Evolutionary conservation across 2,888 invertebrate species (phyloP), one percentile per base, ranked within the genome.

Genomic region (Lathronympha strigana): DNA sequence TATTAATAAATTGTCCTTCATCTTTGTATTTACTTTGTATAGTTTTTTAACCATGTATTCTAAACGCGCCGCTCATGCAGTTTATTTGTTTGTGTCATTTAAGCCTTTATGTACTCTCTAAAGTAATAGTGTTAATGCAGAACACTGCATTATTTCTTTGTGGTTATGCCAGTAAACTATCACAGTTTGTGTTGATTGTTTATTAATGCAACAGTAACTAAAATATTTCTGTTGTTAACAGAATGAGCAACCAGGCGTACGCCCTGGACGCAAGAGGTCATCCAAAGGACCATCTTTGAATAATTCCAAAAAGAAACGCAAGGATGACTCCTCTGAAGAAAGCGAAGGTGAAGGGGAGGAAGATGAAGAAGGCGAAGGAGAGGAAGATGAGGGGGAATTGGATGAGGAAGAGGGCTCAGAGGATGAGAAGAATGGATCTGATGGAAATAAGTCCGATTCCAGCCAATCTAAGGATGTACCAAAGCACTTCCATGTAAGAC

Each of bases 401-500:
- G 92, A 92, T 66, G 92, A 92, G 40, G 92, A 91, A 66, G 92
- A 90, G 68, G 92, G 90, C n/a, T 90, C 90, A 1, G 92, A 92
- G 68, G 92, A 92, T 72, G 92, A 92, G 70, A 92, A 92, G 74
- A 92, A 92, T 80, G 92, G 91, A 49, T 92, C 92, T 36, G 92
- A 92, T 74, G 92, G 92, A 50, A 92, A 92, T 63, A 92, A 92
- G 71, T 92, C 92, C 62, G 92, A 92, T 72, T 92, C 92, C 70
- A 92, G 92, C 77, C 92, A 92, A 75, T 92, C 92, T 71, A 92
- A 92, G 81, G 92, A 92, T 82, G 83, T 92, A 86, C 92, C 92
- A 84, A 92, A 92, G 83, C 90, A 92, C 83, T 92, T 91, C 81
- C 92, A 92, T 84, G 92, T 92, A 78, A 83, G 90, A 31, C 17